Conservation (phyloP, 2,113 vertebrate species). For the Pseudorhombus dupliciocellatus region DNA sequence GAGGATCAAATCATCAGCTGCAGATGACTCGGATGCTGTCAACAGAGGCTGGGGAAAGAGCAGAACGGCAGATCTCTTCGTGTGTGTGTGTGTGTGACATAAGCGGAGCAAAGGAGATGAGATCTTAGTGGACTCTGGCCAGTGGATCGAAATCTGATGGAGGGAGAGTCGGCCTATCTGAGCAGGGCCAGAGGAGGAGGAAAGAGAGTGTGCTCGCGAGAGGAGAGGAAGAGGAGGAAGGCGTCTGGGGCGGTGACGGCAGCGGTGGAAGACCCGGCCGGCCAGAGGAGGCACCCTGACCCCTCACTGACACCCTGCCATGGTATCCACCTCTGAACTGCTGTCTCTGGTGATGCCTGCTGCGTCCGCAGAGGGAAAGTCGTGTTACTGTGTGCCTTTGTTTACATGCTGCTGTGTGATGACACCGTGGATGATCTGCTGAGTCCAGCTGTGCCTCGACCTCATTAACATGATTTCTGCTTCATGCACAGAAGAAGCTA, state of each 20-base stretch:
- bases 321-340: constrained; percentile 49
- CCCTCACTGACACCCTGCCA: constrained; percentile 45
- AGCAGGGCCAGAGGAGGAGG: constrained; percentile 58
- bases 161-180: constrained; percentile 31
- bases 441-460: constrained; percentile 69
- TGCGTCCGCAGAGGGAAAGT: neutral
- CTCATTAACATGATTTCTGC: constrained; percentile 51
- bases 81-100: neutral
- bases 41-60: neutral
- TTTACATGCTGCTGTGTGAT: constrained; percentile 41
- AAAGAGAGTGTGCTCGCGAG: constrained; percentile 46
- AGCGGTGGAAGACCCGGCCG: constrained; percentile 28
- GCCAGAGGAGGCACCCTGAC: constrained; percentile 29
- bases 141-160: constrained; percentile 59
- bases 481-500: neutral
- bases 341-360: neutral
- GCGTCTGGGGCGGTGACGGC: neutral
- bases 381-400: constrained; percentile 6
- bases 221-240: constrained; percentile 75
- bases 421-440: constrained; percentile 28
- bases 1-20: constrained; percentile 34
- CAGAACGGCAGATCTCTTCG: constrained; percentile 3
- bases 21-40: constrained; percentile 11
- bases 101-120: constrained; percentile 51
- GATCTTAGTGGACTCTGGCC: constrained; percentile 51